A percentile compares a stretch with the other conserved stretches of the same genome.
These are phyloP conservation scores for Nyctereutes procyonoides DNA, from an alignment of 2,113 vertebrate genomes.

Conservation along the genomic window DNA sequence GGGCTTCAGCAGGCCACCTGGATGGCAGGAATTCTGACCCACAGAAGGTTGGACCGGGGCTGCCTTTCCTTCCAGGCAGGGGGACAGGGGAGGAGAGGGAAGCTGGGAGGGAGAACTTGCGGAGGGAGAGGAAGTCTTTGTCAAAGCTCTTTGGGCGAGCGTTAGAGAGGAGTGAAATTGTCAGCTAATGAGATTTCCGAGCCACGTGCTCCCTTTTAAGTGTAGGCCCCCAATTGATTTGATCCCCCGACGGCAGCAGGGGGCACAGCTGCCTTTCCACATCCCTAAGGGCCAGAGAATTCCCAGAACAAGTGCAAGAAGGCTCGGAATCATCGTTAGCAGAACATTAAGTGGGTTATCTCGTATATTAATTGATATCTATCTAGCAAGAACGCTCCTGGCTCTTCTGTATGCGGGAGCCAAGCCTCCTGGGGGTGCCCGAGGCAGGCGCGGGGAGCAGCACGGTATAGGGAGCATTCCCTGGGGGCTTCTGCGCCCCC, in stretches of 20 bases:
- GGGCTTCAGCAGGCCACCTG: neutral
- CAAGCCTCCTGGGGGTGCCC: neutral
- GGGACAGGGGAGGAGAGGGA: too few relatives aligned
- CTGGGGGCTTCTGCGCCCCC: neutral
- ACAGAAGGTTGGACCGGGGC: too few relatives aligned
- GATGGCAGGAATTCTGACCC: neutral
- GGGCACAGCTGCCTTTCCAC: neutral
- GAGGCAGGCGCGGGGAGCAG: neutral
- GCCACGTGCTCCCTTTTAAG: slow-evolving; percentile 63
- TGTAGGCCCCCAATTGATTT: slow-evolving; percentile 27
- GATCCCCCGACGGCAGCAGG: slow-evolving; percentile 25
- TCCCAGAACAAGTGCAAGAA: neutral
- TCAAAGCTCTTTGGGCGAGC: neutral
- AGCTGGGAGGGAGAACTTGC: neutral
- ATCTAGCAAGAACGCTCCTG: neutral
- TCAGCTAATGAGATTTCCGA: slow-evolving; percentile 75
- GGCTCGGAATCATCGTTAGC: neutral
- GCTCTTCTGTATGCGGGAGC: fast-evolving
- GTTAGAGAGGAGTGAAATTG: slow-evolving; percentile 56
- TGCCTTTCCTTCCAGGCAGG: neutral
- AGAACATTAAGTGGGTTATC: neutral
- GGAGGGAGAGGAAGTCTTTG: slow-evolving; percentile 45
- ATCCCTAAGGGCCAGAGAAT: slow-evolving; percentile 12
- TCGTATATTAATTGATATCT: neutral
- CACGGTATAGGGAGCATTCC: neutral